A percentile compares a stretch with the other conserved stretches of the same genome.
Conservation (phyloP, 2,113 vertebrate genomes). For the Sminthopsis crassicaudata region DNA sequence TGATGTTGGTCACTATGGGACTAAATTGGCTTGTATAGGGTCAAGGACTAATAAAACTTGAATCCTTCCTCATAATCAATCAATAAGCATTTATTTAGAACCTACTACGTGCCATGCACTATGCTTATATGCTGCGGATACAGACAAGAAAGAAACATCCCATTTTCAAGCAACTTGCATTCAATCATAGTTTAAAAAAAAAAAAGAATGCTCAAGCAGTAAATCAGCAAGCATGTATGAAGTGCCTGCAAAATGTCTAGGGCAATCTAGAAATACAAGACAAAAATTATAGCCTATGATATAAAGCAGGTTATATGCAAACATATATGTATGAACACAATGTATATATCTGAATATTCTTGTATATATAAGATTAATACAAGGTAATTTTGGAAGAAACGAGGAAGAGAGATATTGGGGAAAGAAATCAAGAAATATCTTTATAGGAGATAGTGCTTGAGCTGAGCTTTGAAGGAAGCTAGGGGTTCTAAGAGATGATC, state of each 20-base stretch:
- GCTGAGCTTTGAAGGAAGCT: not conserved
- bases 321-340: not conserved
- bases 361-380: not conserved
- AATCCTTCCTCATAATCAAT: not conserved
- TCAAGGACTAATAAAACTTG: conserved; percentile 46
- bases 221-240: not conserved
- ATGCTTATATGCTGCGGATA: not conserved
- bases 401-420: not conserved
- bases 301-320: not conserved
- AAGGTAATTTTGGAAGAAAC: not conserved
- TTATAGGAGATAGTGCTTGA: not conserved
- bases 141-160: not conserved
- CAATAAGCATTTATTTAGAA: not conserved
- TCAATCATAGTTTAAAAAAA: not conserved
- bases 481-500: not conserved
- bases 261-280: not conserved
- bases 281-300: not conserved
- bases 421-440: not conserved
- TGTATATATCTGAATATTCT: not conserved
- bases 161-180: not conserved
- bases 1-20: conserved; percentile 37
- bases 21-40: conserved; percentile 52
- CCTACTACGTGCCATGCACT: not conserved
- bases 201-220: not conserved
- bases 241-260: not conserved